A percentile compares a stretch with the other conserved stretches of the same genome.
Evolutionary conservation across 2,797 vertebrate species (phyloP).

Genomic region (Phrynocephalus guinanensis): DNA sequence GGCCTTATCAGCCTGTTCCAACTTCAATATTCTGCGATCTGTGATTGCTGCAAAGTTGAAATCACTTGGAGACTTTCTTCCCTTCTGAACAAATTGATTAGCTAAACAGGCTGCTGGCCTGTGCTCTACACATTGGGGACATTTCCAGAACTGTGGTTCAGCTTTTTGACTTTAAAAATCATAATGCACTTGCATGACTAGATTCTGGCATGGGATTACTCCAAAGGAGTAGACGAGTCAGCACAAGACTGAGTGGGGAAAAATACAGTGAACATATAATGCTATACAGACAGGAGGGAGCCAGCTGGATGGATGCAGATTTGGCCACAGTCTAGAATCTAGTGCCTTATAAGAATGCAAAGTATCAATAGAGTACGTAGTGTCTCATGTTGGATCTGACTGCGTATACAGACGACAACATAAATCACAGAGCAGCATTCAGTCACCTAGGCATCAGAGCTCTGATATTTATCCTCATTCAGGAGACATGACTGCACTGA

Average conservation of each 20-base stretch:
- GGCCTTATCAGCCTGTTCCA: too few species aligned
- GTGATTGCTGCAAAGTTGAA: too few species aligned
- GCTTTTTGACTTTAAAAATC: not conserved
- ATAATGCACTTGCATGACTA: not conserved
- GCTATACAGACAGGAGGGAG: not conserved
- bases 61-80: too few species aligned
- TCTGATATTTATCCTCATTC: not conserved
- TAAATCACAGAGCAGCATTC: not conserved
- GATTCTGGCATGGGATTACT: not conserved
- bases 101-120: too few species aligned
- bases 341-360: not conserved
- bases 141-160: too few species aligned
- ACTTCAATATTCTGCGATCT: too few species aligned
- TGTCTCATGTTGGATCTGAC: not conserved
- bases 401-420: slow-evolving; percentile 15
- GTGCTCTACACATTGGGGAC: too few species aligned
- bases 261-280: not conserved
- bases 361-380: not conserved
- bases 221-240: not conserved
- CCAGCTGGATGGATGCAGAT: not conserved
- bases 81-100: too few species aligned
- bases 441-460: not conserved
- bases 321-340: not conserved
- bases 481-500: slow-evolving; percentile 39
- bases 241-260: not conserved